Evolutionary conservation across 2,113 vertebrate genomes (phyloP), one percentile per base, ranked within the genome.

Genomic region (Mystacornis crossleyi): DNA sequence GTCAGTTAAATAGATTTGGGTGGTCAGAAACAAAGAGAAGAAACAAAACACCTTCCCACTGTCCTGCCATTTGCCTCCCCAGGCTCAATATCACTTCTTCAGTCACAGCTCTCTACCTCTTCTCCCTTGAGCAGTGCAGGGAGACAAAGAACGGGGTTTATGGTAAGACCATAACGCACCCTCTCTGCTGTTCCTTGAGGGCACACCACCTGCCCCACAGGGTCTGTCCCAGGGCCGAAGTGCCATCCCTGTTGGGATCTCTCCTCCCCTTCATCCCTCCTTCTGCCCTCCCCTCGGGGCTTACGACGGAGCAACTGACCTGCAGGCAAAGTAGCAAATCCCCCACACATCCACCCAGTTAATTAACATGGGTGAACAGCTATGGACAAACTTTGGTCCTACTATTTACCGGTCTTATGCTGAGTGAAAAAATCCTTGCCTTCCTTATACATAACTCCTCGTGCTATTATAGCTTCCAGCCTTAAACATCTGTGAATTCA

Each of bases 201-300:
- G 40, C 9, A 31, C 10, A 40, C 26, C 62, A 26, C 1, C 40
- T 31, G 12, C 48, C 40, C 29, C 40, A 36, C 34, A 67, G 20
- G 14, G 8, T 26, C 11, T 75, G 25, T 82, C 9, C n/a, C 26
- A 47, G 7, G n/a, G 14, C 19, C 3, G 0, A 43, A 10, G 48
- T 29, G 15, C 12, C 15, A 20, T 12, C 13, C 43, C 24, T 28
- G 8, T 31, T 6, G 26, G 61, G 34, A 26, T 9, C 2, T 51
- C 14, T 9, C 10, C 21, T 29, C 21, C 26, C 7, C 6, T 57
- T 19, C 33, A 19, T 29, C 45, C 19, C 36, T 62, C 23, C 47
- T 54, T 26, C 45, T 0, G 0, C 25, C 57, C n/a, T 23, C 6
- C 5, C 7, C 10, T 36, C 0, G 0, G 9, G 26, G 51, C 6